These are phyloP conservation scores for Ammodytes dubius DNA, from an alignment of 2,113 vertebrate species.

Conservation along the genomic window DNA sequence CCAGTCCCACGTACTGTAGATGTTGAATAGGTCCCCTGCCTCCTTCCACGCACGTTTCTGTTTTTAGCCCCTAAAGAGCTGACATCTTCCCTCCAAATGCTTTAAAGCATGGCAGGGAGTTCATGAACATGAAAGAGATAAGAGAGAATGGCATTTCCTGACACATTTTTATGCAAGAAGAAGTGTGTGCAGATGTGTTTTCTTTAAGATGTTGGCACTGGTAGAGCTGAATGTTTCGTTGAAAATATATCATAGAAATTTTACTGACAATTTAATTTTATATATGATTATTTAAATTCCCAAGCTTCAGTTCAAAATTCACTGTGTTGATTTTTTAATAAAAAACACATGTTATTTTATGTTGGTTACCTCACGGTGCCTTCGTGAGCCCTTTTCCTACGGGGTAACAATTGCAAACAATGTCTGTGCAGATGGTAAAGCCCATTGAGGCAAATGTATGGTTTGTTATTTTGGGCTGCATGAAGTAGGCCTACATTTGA, in stretches of 20 bases:
- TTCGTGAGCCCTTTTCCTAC: too few relatives aligned
- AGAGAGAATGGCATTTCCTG: conserved; percentile 1
- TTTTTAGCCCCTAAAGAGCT: conserved; percentile 44
- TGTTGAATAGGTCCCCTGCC: conserved; percentile 35
- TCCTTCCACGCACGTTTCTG: conserved; percentile 40
- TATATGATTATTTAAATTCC: neutral
- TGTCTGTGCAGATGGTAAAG: neutral
- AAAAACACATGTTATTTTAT: neutral
- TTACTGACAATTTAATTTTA: neutral
- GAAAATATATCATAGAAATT: too few relatives aligned
- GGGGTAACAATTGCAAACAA: too few relatives aligned
- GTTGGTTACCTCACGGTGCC: too few relatives aligned
- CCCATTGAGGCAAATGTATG: neutral
- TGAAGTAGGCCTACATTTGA: neutral
- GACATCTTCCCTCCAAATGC: conserved; percentile 48
- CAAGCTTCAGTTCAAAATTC: too few relatives aligned
- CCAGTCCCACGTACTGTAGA: conserved; percentile 24
- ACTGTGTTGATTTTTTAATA: neutral
- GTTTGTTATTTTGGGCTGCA: neutral
- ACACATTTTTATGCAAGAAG: conserved; percentile 19
- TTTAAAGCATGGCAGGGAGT: conserved; percentile 17
- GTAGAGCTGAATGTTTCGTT: too few relatives aligned
- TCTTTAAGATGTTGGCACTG: neutral
- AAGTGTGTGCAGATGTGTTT: conserved; percentile 5
- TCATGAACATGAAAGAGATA: neutral